Evolutionary conservation across 2,888 invertebrate species (phyloP).

Genomic region (Hypomecis punctinalis): DNA sequence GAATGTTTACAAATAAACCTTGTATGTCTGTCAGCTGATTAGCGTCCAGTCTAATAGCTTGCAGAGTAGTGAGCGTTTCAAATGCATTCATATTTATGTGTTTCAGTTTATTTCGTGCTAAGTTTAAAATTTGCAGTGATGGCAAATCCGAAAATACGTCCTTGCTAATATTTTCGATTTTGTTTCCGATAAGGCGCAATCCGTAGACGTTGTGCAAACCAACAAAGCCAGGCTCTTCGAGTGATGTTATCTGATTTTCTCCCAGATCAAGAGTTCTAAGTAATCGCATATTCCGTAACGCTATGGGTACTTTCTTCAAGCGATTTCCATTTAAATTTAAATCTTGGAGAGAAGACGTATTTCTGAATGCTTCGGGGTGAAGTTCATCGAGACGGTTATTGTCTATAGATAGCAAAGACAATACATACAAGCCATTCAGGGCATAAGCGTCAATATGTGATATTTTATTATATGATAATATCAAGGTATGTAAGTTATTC

Average conservation of each 20-base stretch:
- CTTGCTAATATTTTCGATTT: constrained; percentile 92
- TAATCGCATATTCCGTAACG: constrained; percentile 93
- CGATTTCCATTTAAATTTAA: constrained; percentile 95
- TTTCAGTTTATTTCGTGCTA: constrained; percentile 93
- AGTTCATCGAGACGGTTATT: constrained; percentile 93
- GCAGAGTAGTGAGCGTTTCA: constrained; percentile 90
- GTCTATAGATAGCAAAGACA: constrained; percentile 93
- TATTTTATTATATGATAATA: constrained; percentile 94
- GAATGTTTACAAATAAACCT: constrained; percentile 93
- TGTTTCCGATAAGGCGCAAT: constrained; percentile 95
- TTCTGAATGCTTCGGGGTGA: constrained; percentile 94
- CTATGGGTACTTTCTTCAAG: constrained; percentile 91
- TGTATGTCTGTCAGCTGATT: constrained; percentile 93
- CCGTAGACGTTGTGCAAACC: constrained; percentile 95
- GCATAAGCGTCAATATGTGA: constrained; percentile 94
- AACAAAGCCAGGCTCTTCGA: constrained; percentile 93
- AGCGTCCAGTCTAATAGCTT: constrained; percentile 94
- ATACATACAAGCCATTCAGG: constrained; percentile 93
- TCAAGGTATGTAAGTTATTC: constrained; percentile 95
- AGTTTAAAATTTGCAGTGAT: constrained; percentile 93
- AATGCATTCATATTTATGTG: constrained; percentile 93
- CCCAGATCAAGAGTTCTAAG: constrained; percentile 95
- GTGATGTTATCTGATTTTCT: constrained; percentile 93
- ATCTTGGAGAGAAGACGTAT: constrained; percentile 95
- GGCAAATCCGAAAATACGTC: constrained; percentile 92